phyloP scores from a whole-genome alignment of 1,140 invertebrate species.

The Trichonephila clavipes region DNA sequence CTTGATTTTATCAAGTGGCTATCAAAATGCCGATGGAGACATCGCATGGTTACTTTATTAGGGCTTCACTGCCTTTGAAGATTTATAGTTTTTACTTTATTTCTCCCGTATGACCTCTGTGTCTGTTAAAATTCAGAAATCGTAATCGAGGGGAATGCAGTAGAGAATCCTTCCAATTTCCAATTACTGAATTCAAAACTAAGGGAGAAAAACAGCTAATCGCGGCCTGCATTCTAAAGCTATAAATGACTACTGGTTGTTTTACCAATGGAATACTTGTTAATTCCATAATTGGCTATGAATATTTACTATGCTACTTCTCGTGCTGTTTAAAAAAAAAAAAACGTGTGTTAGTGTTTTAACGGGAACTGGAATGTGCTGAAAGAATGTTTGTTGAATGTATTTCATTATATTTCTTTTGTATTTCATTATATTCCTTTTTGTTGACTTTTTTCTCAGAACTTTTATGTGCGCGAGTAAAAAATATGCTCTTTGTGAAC shows the following conservation, averaged over 20 bases:
- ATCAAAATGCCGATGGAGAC: conserved; percentile 61
- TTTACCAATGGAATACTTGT: conserved; percentile 22
- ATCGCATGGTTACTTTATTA: conserved; percentile 66
- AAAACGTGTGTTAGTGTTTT: neutral
- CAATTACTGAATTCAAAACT: neutral
- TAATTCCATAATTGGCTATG: conserved; percentile 50
- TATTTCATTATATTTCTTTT: neutral
- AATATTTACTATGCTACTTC: conserved; percentile 44
- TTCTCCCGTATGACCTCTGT: neutral
- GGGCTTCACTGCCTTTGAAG: neutral
- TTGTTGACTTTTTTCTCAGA: neutral
- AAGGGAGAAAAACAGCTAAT: neutral
- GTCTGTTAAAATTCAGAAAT: neutral
- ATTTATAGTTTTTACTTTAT: conserved; percentile 32
- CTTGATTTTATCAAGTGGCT: conserved; percentile 65
- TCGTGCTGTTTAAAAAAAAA: neutral
- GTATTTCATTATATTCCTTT: neutral
- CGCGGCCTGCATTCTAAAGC: neutral
- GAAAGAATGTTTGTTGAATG: neutral
- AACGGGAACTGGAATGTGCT: neutral
- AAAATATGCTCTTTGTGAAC: neutral
- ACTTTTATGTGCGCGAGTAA: neutral
- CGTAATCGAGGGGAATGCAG: neutral
- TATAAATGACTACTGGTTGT: neutral
- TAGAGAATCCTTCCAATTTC: neutral